These are phyloP conservation scores for Chironomus striatipennis DNA, from an alignment of 1,140 invertebrate species.

Conservation along the genomic window DNA sequence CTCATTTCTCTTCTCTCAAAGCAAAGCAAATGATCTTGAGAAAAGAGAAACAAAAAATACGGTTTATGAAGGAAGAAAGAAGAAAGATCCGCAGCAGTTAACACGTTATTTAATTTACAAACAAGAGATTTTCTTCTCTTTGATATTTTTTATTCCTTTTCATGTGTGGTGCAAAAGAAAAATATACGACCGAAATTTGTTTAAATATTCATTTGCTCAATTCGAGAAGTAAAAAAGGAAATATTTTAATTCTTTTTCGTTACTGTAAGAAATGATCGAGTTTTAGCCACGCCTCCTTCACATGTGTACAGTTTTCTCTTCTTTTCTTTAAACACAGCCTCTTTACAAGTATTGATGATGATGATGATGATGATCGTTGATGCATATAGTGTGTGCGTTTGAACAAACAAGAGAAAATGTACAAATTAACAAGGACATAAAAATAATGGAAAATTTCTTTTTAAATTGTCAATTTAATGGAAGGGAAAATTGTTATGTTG, in stretches of 20 bases:
- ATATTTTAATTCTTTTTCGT: no score
- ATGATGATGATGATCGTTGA: no score
- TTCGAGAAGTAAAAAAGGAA: no score
- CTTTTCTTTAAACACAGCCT: no score
- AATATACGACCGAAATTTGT: slow-evolving; percentile 9
- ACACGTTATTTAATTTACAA: slow-evolving; percentile 14
- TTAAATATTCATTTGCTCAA: background rate
- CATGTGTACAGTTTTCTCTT: background rate
- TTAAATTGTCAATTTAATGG: background rate
- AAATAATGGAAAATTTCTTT: slow-evolving; percentile 15
- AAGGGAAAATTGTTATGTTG: background rate
- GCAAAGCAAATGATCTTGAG: slow-evolving; percentile 12
- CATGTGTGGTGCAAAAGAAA: background rate
- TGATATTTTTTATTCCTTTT: slow-evolving; percentile 8
- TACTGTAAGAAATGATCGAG: background rate
- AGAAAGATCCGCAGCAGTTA: background rate
- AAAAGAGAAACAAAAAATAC: slow-evolving; percentile 14
- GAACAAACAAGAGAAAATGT: background rate
- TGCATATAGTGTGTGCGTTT: background rate
- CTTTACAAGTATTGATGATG: no score
- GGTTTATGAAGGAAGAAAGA: background rate
- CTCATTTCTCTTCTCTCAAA: background rate
- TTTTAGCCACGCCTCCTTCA: background rate
- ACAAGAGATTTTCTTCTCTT: slow-evolving; percentile 1
- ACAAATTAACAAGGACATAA: slow-evolving; percentile 8